phyloP scores from a whole-genome alignment of 2,888 invertebrate genomes.

The Nudaria mundana region DNA sequence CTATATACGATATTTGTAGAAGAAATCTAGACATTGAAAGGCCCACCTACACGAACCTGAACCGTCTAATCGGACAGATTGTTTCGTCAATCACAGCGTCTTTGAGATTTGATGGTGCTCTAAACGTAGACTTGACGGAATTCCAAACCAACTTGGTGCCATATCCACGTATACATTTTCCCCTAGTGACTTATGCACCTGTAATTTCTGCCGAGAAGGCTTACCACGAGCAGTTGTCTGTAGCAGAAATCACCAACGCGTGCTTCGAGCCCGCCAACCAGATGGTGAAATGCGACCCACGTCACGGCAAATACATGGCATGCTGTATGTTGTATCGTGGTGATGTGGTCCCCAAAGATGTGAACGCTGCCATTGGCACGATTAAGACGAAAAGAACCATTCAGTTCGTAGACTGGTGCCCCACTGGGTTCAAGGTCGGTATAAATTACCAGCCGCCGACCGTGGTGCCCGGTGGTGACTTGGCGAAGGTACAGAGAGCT shows the following conservation, averaged over 20 bases:
- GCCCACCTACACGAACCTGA: slow-evolving; percentile 97
- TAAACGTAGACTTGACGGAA: slow-evolving; percentile 95
- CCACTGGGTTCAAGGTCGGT: slow-evolving; percentile 88
- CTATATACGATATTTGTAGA: slow-evolving; percentile 94
- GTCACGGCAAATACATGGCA: slow-evolving; percentile 96
- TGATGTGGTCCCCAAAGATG: slow-evolving; percentile 97
- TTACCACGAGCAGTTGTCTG: slow-evolving; percentile 94
- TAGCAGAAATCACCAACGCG: slow-evolving; percentile 95
- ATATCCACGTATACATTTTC: slow-evolving; percentile 97
- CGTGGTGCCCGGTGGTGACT: slow-evolving; percentile 94
- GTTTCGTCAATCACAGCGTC: slow-evolving; percentile 95
- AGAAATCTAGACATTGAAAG: slow-evolving; percentile 96
- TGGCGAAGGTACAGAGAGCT: slow-evolving; percentile 95
- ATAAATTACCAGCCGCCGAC: slow-evolving; percentile 94
- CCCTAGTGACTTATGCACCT: slow-evolving; percentile 94
- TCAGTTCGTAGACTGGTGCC: slow-evolving; percentile 96
- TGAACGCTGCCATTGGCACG: slow-evolving; percentile 95
- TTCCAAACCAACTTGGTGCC: slow-evolving; percentile 97
- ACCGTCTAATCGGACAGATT: slow-evolving; percentile 96
- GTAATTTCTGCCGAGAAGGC: slow-evolving; percentile 96
- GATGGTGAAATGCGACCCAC: slow-evolving; percentile 96
- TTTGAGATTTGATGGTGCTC: slow-evolving; percentile 93
- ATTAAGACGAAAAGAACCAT: slow-evolving; percentile 96
- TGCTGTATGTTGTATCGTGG: slow-evolving; percentile 97
- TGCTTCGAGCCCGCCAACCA: slow-evolving; percentile 98